A percentile compares a stretch with the other conserved stretches of the same genome.
Evolutionary conservation across 64 coral and sea anemone genomes (phyloP).

Genomic region (Hydrozoanthus tunicans): DNA sequence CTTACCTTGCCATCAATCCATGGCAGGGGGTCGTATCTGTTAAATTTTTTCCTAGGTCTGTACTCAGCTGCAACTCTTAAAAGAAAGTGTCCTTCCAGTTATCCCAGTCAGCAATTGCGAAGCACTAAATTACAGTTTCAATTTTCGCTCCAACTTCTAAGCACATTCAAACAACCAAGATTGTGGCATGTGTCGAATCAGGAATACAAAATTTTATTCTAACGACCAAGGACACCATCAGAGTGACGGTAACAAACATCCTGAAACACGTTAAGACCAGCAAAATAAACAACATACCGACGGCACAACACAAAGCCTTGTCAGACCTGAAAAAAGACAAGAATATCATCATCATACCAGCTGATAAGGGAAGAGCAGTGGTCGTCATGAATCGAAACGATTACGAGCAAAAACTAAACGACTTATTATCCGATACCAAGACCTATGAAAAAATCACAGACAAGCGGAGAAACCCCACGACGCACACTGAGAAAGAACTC

Average conservation of each 20-base stretch:
- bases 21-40: no score
- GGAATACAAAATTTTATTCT: slow-evolving; percentile 5
- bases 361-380: no score
- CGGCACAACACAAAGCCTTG: slow-evolving; percentile 5
- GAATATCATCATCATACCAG: background rate
- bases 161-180: background rate
- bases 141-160: background rate
- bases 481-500: slow-evolving; percentile 30
- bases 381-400: slow-evolving; percentile 13
- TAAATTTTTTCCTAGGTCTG: no score
- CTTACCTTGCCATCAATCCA: no score
- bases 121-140: no score
- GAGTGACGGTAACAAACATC: background rate
- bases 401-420: slow-evolving; percentile 33
- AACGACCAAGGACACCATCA: slow-evolving; percentile 20
- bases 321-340: slow-evolving; percentile 1
- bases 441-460: slow-evolving; percentile 51
- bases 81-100: no score
- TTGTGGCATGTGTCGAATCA: slow-evolving; percentile 29
- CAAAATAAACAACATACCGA: slow-evolving; percentile 3
- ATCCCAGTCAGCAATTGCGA: no score
- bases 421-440: slow-evolving; percentile 33
- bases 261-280: background rate
- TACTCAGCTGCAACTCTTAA: no score
- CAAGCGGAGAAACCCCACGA: slow-evolving; percentile 35